Conservation (phyloP, 2,888 invertebrate species). For the Cataglyphis cursor region DNA sequence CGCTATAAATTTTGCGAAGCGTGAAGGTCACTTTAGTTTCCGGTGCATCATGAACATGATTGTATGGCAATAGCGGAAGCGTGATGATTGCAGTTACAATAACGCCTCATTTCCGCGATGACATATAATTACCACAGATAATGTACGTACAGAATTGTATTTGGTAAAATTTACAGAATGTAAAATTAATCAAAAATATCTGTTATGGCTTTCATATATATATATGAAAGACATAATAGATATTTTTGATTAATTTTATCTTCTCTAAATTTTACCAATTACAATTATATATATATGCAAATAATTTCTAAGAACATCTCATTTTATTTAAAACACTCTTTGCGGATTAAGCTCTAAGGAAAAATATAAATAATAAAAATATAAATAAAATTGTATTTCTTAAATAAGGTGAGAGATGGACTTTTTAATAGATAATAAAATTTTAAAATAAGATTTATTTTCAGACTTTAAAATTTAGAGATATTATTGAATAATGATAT, state of each 20-base stretch:
- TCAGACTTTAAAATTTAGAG: not conserved
- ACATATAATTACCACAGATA: slow-evolving; percentile 22
- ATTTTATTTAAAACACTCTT: not conserved
- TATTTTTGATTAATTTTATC: not conserved
- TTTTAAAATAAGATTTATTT: not conserved
- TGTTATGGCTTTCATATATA: not conserved
- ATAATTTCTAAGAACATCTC: not conserved
- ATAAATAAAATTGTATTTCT: not conserved
- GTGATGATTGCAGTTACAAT: slow-evolving; percentile 34
- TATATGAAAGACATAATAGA: not conserved
- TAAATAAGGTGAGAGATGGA: not conserved
- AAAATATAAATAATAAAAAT: not conserved
- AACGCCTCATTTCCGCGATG: slow-evolving; percentile 12
- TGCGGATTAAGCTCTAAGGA: not conserved
- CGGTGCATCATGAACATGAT: slow-evolving; percentile 29
- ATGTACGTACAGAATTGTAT: not conserved
- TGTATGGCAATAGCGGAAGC: slow-evolving; percentile 25
- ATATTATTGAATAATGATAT: not conserved
- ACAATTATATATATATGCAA: not conserved
- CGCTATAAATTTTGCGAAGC: slow-evolving; percentile 5
- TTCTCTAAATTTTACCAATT: not conserved
- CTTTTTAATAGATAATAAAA: not conserved
- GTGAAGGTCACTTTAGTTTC: slow-evolving; percentile 24
- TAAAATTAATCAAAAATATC: not conserved
- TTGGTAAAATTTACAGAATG: not conserved